Evolutionary conservation across 2,888 invertebrate genomes (phyloP), one percentile per base, ranked within the genome.

Genomic region (Drosophila greeni): DNA sequence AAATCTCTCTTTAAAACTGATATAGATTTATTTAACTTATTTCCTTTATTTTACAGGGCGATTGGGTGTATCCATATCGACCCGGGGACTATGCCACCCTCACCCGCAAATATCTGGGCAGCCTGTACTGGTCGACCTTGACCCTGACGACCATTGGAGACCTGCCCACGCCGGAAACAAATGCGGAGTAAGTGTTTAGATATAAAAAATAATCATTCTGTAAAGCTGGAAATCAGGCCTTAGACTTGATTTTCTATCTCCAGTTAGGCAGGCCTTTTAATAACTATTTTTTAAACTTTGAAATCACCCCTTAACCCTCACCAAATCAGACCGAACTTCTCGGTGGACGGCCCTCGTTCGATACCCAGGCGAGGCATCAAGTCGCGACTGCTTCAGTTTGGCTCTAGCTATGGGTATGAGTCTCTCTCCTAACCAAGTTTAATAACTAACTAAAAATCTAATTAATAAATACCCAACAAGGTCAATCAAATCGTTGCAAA

Each of bases 131-230:
- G 98, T 97, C 98, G 4, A 98, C 97, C 1, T 91, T 98, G 70
- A 98, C 98, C 0, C 91, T 98, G 64, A 98, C 98, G 37, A 98
- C 98, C 40, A 98, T 98, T 73, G 98, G 98, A 23, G 98, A 98
- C 88, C 92, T 98, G 73, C 97, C 97, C 2, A 97, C 97, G 5
- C 98, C 98, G 2, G 97, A 97, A 88, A 96, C 97, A 70, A 97
- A 97, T 90, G 95, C 95, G 88, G 96, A 98, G 98, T 98, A 91
- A 96, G 97, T 95, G 70, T 31, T 31, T 18, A 6, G 12, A 20
- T 3, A 9, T 0, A 3, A 9, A 24, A 24, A n/a, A n/a, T n/a
- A n/a, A n/a, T n/a, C n/a, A n/a, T n/a, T n/a, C n/a, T n/a, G n/a
- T n/a, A n/a, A n/a, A n/a, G n/a, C n/a, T n/a, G n/a, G n/a, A n/a